phyloP scores from a whole-genome alignment of 2,113 vertebrate species.

The Triplophysa siluroides region DNA sequence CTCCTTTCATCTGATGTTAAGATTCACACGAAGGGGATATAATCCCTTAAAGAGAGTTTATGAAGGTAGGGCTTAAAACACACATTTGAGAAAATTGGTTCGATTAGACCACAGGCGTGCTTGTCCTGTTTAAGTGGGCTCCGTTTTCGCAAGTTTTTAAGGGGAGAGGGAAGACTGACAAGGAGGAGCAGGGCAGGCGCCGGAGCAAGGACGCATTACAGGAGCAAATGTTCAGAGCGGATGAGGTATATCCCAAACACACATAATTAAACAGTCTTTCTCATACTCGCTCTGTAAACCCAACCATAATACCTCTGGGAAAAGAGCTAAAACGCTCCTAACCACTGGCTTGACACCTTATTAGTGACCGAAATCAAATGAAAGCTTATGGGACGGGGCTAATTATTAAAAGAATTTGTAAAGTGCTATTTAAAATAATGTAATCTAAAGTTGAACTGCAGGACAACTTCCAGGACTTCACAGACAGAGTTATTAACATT shows the following conservation, averaged over 20 bases:
- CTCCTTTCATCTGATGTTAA: constrained; percentile 1
- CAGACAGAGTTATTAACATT: no score
- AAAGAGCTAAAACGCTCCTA: not conserved
- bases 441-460: no score
- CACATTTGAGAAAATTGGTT: constrained; percentile 12
- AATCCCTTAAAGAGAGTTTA: constrained; percentile 21
- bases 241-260: constrained; percentile 23
- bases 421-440: no score
- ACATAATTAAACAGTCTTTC: constrained; percentile 6
- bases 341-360: not conserved
- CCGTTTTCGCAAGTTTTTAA: no score
- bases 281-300: not conserved
- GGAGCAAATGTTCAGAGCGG: constrained; percentile 22
- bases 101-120: not conserved
- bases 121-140: not conserved
- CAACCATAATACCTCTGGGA: constrained; percentile 8
- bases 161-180: no score
- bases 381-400: not conserved
- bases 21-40: not conserved
- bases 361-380: not conserved
- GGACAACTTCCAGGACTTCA: no score
- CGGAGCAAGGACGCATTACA: constrained; percentile 15
- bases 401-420: no score
- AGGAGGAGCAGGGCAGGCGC: no score
- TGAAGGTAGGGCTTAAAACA: constrained; percentile 15